Conservation (phyloP, 2,797 vertebrate genomes). For the Lacerta agilis region DNA sequence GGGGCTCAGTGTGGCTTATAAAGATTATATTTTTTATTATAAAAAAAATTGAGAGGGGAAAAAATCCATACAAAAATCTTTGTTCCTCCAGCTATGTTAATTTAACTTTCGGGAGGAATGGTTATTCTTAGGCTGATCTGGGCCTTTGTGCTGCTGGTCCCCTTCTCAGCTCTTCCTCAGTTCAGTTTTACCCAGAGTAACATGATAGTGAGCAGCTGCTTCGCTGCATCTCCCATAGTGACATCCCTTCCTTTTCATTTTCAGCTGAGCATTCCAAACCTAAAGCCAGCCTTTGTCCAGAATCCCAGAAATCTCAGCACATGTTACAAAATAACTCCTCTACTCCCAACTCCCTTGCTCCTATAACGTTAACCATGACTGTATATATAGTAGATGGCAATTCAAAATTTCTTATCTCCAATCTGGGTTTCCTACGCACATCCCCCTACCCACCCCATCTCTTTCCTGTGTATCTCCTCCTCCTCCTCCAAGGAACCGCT, state of each 20-base stretch:
- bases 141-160: background rate
- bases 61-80: background rate
- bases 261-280: constrained; percentile 49
- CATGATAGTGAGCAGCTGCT: constrained; percentile 70
- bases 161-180: constrained; percentile 17
- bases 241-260: constrained; percentile 63
- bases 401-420: constrained; percentile 33
- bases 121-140: background rate
- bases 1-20: background rate
- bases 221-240: constrained; percentile 59
- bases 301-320: constrained; percentile 2
- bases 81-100: background rate
- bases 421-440: background rate
- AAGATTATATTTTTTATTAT: too few relatives aligned
- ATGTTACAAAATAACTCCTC: constrained; percentile 45
- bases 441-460: background rate
- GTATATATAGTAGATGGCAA: constrained; percentile 14
- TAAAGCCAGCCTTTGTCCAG: constrained; percentile 29
- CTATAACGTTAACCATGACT: constrained; percentile 52
- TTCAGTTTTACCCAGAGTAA: constrained; percentile 53
- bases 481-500: constrained; percentile 27
- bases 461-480: background rate
- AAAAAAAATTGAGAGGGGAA: background rate
- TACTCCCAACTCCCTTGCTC: constrained; percentile 41
- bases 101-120: background rate